A percentile compares a stretch with the other conserved stretches of the same genome.
Conservation (phyloP, 2,113 vertebrate species). For the Herpetotheres cachinnans region DNA sequence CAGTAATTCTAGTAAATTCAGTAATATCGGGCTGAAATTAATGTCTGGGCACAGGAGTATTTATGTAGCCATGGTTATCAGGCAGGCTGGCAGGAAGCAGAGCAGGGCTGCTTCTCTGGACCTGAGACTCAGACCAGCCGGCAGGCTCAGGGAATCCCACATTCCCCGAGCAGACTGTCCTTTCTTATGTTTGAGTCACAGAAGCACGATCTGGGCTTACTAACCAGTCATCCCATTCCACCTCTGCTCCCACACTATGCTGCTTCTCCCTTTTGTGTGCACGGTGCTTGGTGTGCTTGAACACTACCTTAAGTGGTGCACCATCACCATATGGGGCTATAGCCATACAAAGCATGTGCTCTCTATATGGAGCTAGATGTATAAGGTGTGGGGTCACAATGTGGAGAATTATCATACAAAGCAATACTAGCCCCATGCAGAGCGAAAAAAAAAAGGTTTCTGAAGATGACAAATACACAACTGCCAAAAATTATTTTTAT, state of each 20-base stretch:
- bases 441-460: fast-evolving
- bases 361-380: not conserved
- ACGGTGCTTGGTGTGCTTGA: too few species aligned
- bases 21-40: not conserved
- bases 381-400: not conserved
- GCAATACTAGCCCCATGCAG: fast-evolving
- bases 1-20: not conserved
- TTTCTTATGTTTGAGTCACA: not conserved
- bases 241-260: not conserved
- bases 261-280: not conserved
- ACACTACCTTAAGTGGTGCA: not conserved
- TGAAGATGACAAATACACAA: not conserved
- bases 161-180: not conserved
- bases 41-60: fast-evolving
- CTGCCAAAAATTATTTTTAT: not conserved
- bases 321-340: not conserved
- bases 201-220: not conserved
- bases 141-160: fast-evolving
- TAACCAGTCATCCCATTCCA: not conserved
- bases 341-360: not conserved
- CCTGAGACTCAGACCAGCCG: not conserved
- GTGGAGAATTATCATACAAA: not conserved
- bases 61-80: fast-evolving
- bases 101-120: not conserved
- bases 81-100: not conserved